Base-by-base conservation (phyloP, 2,888 invertebrate genomes). In the Prosopocoilus inquinatus region DNA sequence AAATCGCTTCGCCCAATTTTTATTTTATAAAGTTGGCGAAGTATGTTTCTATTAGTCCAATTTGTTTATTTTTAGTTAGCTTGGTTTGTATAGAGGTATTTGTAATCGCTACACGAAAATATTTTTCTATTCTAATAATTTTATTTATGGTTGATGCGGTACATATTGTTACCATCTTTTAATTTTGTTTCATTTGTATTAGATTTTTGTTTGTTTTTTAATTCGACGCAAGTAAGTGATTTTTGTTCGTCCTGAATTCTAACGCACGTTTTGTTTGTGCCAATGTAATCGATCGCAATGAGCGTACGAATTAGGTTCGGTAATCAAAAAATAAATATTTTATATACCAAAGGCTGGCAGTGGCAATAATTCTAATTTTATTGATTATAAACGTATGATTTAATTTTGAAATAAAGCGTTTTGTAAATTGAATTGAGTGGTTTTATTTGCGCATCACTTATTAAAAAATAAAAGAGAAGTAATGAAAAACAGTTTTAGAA, bases 261-360 rank as follows among this genome's bases (percentile, higher is more conserved):
- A n/a, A n/a, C 7, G 20, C 20, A 7, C 16, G 20, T 28, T 7
- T 7, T 28, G 20, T 28, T 28, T 28, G 16, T 16, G 20, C 20
- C 20, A 28, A 28, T 28, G 20, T 5, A 28, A 28, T 28, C 5
- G 20, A n/a, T n/a, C n/a, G n/a, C n/a, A n/a, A n/a, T n/a, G n/a
- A n/a, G n/a, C n/a, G n/a, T n/a, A n/a, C n/a, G 4, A 28, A 28
- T 28, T 28, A 28, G 20, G 20, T 28, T 28, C 20, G 7, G 32
- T 9, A 11, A 9, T 12, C 32, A 43, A 11, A 50, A 45, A 13
- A 36, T 15, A 12, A 47, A 47, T 44, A 28, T 50, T n/a, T 50
- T 50, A 50, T 53, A 48, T 53, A 55, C 60, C 57, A 69, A 72
- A 71, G 75, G 75, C 75, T 75, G 75, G 75, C 71, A 71, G 73